These are phyloP conservation scores for Gymnodraco acuticeps DNA, from an alignment of 2,797 vertebrate species.

Conservation along the genomic window DNA sequence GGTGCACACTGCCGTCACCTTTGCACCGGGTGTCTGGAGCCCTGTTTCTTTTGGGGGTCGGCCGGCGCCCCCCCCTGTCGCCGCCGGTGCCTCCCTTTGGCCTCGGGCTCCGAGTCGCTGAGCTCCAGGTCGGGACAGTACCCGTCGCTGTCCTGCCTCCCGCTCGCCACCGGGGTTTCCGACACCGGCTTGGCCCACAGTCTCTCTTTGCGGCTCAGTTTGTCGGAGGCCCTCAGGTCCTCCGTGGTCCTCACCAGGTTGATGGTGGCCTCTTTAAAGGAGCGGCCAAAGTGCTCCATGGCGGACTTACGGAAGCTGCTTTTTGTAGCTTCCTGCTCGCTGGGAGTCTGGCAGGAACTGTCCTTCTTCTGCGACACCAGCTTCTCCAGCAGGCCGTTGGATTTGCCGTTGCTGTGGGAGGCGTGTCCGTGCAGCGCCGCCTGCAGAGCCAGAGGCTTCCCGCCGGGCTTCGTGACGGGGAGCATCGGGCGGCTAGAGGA, in stretches of 20 bases:
- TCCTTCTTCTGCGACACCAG: slow-evolving; percentile 88
- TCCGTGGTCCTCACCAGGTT: slow-evolving; percentile 92
- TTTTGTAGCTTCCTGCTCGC: slow-evolving; percentile 82
- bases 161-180: slow-evolving; percentile 80
- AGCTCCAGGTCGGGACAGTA: slow-evolving; percentile 97
- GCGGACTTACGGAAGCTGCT: slow-evolving; percentile 88
- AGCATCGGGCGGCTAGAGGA: slow-evolving; percentile 35
- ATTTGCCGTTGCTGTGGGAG: slow-evolving; percentile 89
- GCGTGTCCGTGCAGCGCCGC: slow-evolving; percentile 90
- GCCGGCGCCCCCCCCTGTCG: slow-evolving; percentile 78
- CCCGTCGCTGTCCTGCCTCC: slow-evolving; percentile 93
- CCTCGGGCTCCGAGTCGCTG: slow-evolving; percentile 96
- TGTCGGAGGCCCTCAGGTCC: slow-evolving; percentile 89
- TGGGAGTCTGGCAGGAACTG: slow-evolving; percentile 86
- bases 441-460: slow-evolving; percentile 91
- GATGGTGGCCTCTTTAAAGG: slow-evolving; percentile 94
- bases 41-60: slow-evolving; percentile 79
- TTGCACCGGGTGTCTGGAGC: slow-evolving; percentile 89
- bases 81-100: slow-evolving; percentile 85
- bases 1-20: slow-evolving; percentile 89
- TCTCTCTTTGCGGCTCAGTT: slow-evolving; percentile 89
- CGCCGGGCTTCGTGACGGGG: slow-evolving; percentile 77
- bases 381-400: slow-evolving; percentile 89
- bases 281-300: slow-evolving; percentile 91
- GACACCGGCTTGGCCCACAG: slow-evolving; percentile 88